phyloP scores from a whole-genome alignment of 2,888 invertebrate genomes.

The Campoletis raptor region DNA sequence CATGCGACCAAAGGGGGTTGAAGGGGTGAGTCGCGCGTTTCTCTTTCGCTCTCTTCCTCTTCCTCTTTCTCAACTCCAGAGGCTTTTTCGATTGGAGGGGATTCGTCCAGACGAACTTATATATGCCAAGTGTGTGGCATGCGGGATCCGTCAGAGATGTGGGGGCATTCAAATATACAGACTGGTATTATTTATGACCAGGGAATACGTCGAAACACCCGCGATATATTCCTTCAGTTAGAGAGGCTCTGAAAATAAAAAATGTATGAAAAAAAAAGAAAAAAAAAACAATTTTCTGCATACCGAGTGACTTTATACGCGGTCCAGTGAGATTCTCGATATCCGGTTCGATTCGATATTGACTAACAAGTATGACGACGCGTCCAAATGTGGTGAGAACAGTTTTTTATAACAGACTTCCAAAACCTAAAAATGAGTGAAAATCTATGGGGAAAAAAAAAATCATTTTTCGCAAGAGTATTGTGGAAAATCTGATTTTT shows the following conservation, averaged over 20 bases:
- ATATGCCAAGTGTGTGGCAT: conserved; percentile 77
- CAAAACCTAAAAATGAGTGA: too few species aligned
- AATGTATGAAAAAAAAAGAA: background rate
- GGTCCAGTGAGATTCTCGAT: conserved; percentile 62
- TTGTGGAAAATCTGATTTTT: too few species aligned
- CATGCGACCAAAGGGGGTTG: conserved; percentile 49
- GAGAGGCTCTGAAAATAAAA: conserved; percentile 53
- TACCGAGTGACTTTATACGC: conserved; percentile 66
- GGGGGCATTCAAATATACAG: conserved; percentile 83
- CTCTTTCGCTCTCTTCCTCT: conserved; percentile 26
- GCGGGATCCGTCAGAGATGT: conserved; percentile 80
- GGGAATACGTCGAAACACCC: conserved; percentile 76
- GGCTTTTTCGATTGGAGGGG: conserved; percentile 39
- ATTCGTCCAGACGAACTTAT: conserved; percentile 53
- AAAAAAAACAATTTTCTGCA: conserved; percentile 61
- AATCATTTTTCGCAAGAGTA: too few species aligned
- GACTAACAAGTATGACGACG: background rate
- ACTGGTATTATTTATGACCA: conserved; percentile 83
- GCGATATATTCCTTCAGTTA: conserved; percentile 70
- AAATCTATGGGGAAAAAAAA: too few species aligned
- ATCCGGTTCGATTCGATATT: conserved; percentile 37
- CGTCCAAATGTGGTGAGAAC: background rate
- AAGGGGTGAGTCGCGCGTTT: conserved; percentile 41
- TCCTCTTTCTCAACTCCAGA: conserved; percentile 45
- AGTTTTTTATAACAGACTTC: background rate